Conservation (phyloP, 2,797 vertebrate species). For the Micropoecilia bifurca region DNA sequence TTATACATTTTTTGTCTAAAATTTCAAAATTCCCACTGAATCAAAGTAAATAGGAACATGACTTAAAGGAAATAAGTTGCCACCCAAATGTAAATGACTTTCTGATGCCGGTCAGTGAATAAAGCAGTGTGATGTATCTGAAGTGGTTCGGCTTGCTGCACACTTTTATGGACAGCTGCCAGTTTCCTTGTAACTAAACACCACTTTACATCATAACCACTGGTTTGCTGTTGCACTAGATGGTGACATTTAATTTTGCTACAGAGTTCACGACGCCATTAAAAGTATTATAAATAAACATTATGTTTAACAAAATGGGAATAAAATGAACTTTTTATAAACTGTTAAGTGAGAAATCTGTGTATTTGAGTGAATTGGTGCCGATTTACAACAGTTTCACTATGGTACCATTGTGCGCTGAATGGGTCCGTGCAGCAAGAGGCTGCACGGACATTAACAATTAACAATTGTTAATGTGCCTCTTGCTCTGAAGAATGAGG, state of each 20-base stretch:
- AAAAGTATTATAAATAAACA: neutral
- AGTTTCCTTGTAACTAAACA: conserved; percentile 1
- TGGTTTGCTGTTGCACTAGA: neutral
- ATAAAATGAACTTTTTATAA: neutral
- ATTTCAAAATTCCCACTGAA: neutral
- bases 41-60: conserved; percentile 1
- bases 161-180: neutral
- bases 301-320: neutral
- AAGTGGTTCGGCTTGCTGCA: neutral
- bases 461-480: neutral
- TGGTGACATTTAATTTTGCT: neutral
- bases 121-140: neutral
- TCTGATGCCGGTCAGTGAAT: neutral
- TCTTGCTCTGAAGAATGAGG: neutral
- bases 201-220: neutral
- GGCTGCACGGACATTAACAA: too few relatives aligned
- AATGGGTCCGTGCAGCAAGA: neutral
- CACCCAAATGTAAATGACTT: conserved; percentile 4
- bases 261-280: neutral
- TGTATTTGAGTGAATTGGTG: neutral
- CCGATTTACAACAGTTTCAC: neutral
- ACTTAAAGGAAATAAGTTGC: neutral
- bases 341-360: neutral
- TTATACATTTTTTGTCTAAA: neutral
- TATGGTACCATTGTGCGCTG: neutral